A percentile compares a stretch with the other conserved stretches of the same genome.
Conservation (phyloP, 2,888 invertebrate species). For the Macrophya alboannulata region DNA sequence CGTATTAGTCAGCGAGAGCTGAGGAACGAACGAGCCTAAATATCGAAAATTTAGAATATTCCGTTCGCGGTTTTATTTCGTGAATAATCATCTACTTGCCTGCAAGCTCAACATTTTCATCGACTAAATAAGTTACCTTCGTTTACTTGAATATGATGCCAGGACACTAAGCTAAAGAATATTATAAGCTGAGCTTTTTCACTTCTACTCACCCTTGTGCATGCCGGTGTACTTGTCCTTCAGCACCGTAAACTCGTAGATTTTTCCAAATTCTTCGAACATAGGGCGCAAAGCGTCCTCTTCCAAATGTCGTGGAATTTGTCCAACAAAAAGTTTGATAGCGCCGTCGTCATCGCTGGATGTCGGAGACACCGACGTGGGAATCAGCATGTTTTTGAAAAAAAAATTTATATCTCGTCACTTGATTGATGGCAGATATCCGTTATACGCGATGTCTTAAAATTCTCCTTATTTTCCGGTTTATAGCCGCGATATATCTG, state of each 20-base stretch:
- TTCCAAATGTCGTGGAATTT: constrained; percentile 94
- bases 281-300: constrained; percentile 94
- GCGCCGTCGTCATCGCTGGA: constrained; percentile 82
- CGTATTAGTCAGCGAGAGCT: constrained; percentile 33
- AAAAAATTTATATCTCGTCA: background rate
- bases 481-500: background rate
- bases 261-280: constrained; percentile 96
- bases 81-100: background rate
- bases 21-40: constrained; percentile 8
- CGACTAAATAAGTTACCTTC: too few species aligned
- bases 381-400: constrained; percentile 71
- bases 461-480: constrained; percentile 3
- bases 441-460: background rate
- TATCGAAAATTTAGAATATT: background rate
- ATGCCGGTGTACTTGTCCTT: constrained; percentile 97
- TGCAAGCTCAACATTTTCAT: background rate
- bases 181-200: background rate
- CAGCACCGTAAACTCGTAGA: constrained; percentile 96
- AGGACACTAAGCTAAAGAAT: background rate
- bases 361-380: constrained; percentile 77
- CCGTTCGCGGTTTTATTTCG: background rate
- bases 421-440: background rate
- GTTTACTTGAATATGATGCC: too few species aligned
- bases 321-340: constrained; percentile 95
- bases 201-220: constrained; percentile 90